These are phyloP conservation scores for Aphelenchoides besseyi DNA, from an alignment of 1,140 invertebrate species.

Conservation along the genomic window DNA sequence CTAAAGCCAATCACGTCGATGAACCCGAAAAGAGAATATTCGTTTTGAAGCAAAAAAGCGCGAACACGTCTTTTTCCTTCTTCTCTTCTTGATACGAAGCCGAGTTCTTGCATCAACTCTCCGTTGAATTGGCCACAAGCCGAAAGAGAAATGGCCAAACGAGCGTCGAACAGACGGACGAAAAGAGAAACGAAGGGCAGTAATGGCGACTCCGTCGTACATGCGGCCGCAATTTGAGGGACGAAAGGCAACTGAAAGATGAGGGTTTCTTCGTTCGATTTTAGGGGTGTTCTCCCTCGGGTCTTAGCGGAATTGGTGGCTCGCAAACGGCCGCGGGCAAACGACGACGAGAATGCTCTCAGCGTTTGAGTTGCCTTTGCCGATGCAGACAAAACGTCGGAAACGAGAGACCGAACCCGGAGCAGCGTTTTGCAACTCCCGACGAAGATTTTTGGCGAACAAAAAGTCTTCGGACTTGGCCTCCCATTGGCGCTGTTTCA, in stretches of 20 bases:
- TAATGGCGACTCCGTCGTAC: constrained; percentile 5
- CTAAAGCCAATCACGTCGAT: too few species aligned
- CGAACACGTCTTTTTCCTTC: too few species aligned
- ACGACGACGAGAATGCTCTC: neutral
- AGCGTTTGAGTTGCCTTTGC: neutral
- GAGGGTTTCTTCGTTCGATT: neutral
- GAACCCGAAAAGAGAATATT: too few species aligned
- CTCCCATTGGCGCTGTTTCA: too few species aligned
- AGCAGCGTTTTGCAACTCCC: too few species aligned
- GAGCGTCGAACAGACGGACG: neutral
- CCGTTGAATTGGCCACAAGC: too few species aligned
- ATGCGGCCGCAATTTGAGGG: neutral
- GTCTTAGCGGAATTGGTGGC: neutral
- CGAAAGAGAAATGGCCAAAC: neutral
- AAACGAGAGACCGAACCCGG: too few species aligned
- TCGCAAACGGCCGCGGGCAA: neutral
- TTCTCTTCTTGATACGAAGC: too few species aligned
- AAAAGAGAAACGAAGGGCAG: neutral
- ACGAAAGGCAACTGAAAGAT: neutral
- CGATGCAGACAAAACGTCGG: neutral
- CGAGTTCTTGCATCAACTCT: too few species aligned
- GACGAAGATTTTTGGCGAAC: too few species aligned
- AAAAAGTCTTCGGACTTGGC: too few species aligned
- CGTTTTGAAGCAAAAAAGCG: too few species aligned
- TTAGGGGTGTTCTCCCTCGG: neutral